Base-by-base conservation (phyloP, 2,888 invertebrate species). In the Scelioninae gen. 1 region DNA sequence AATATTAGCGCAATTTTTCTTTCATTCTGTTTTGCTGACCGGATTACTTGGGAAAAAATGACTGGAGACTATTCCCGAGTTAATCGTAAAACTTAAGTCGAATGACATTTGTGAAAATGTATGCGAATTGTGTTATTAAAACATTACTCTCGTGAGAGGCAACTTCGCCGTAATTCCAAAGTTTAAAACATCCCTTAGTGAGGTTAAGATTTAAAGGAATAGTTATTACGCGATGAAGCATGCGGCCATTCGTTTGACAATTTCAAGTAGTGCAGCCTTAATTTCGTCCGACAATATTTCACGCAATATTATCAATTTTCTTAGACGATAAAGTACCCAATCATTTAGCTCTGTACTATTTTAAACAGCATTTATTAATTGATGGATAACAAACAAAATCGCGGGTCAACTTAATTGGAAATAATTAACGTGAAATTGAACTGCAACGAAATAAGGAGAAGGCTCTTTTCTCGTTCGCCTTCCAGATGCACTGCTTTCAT, bases 381-480 rank as follows among this genome's bases (percentile, higher is more conserved):
- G 29, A 51, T 29, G 34, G 29, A 40, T 9, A 38, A 34, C 34
- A 49, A 63, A 49, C 49, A 15, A 63, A 31, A n/a, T 69, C n/a
- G 15, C 11, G 11, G 56, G 31, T 47, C 58, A 47, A 58, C 29
- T 58, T 69, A 40, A 51, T 62, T 13, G 51, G 60, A 62, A 71
- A 32, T 68, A 56, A 68, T 68, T 43, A 51, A 56, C 45, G 45
- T 13, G 58, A 69, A 49, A 69, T 49, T 23, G 32, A 55, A 69
- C 66, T 49, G 62, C 53, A 71, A 75, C 55, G 62, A 86, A 87
- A 86, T 77, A 45, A 49, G 49, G 34, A 31, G 16, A 63, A 49
- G 34, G 9, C 31, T 15, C 13, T 62, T 29, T 47, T 47, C 32
- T 16, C 63, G 23, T 63, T 63, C 49, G n/a, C 23, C 34, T 49